Evolutionary conservation across 35 echinoderm and acorn worm species (phyloP).

Genomic region (Ophiothrix spiculata): DNA sequence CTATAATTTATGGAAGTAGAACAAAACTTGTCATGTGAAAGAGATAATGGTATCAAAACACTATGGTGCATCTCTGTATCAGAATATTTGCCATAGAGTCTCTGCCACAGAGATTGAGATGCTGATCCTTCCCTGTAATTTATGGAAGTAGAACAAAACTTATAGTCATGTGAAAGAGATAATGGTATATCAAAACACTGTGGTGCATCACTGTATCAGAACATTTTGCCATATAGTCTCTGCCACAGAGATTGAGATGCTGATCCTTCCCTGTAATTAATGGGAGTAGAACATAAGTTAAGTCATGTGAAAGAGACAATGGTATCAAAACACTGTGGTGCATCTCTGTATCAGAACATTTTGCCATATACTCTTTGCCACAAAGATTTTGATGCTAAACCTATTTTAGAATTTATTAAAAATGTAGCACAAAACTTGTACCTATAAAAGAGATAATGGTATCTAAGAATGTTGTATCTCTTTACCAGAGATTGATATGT

Average conservation of each 20-base stretch:
- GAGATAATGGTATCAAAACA: not conserved
- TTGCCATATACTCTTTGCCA: slow-evolving; percentile 88
- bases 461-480: no score
- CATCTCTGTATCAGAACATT: slow-evolving; percentile 89
- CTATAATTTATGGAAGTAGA: slow-evolving; percentile 19
- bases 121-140: slow-evolving; percentile 70
- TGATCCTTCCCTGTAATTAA: slow-evolving; percentile 44
- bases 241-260: no score
- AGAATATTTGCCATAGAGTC: slow-evolving; percentile 84
- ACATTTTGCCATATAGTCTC: slow-evolving; percentile 88
- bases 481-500: no score
- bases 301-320: not conserved
- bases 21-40: not conserved
- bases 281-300: not conserved
- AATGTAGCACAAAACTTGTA: no score
- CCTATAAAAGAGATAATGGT: not conserved
- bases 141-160: not conserved
- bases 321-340: slow-evolving; percentile 58
- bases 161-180: not conserved
- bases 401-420: slow-evolving; percentile 48
- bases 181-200: slow-evolving; percentile 1
- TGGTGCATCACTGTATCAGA: slow-evolving; percentile 93
- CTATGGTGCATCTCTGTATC: slow-evolving; percentile 94
- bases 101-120: slow-evolving; percentile 75
- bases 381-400: slow-evolving; percentile 58